A percentile compares a stretch with the other conserved stretches of the same genome.
These are phyloP conservation scores for Orthosia cruda DNA, from an alignment of 2,888 invertebrate species.

Conservation along the genomic window DNA sequence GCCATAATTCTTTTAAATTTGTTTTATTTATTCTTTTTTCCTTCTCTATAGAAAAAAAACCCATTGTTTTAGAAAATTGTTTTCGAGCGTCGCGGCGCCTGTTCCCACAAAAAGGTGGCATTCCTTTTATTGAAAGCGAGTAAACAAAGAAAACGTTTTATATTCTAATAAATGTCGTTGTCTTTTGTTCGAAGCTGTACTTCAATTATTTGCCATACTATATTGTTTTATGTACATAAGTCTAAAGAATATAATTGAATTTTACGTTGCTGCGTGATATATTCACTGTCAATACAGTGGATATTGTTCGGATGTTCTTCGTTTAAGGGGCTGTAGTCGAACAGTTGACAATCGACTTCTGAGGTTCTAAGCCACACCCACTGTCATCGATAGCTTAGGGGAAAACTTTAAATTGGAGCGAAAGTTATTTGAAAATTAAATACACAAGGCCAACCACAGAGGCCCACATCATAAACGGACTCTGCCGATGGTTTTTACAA, in stretches of 20 bases:
- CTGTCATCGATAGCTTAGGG: too few relatives aligned
- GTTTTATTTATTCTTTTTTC: constrained; percentile 33
- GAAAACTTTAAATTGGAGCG: too few relatives aligned
- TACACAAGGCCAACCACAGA: too few relatives aligned
- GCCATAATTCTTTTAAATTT: constrained; percentile 39
- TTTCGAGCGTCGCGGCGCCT: constrained; percentile 31
- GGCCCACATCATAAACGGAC: too few relatives aligned
- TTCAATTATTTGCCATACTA: constrained; percentile 29
- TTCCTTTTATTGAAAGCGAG: constrained; percentile 58
- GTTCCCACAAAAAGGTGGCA: constrained; percentile 45
- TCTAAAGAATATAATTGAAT: constrained; percentile 19
- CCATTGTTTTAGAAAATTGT: constrained; percentile 53
- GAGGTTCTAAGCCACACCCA: too few relatives aligned
- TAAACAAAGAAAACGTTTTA: constrained; percentile 53
- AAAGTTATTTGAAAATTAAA: too few relatives aligned
- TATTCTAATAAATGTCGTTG: constrained; percentile 52
- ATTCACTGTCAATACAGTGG: too few relatives aligned
- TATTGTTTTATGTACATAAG: constrained; percentile 2
- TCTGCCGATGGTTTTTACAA: too few relatives aligned
- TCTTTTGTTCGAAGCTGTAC: constrained; percentile 13
- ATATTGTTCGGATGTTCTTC: too few relatives aligned
- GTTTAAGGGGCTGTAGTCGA: too few relatives aligned
- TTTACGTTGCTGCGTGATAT: neutral
- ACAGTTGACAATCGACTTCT: too few relatives aligned
- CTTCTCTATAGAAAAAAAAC: constrained; percentile 10